Percentiles rank a stretch among this genome's conserved stretches.
Evolutionary conservation across 1,140 invertebrate species (phyloP).

Genomic region (Lepidurus couesii): DNA sequence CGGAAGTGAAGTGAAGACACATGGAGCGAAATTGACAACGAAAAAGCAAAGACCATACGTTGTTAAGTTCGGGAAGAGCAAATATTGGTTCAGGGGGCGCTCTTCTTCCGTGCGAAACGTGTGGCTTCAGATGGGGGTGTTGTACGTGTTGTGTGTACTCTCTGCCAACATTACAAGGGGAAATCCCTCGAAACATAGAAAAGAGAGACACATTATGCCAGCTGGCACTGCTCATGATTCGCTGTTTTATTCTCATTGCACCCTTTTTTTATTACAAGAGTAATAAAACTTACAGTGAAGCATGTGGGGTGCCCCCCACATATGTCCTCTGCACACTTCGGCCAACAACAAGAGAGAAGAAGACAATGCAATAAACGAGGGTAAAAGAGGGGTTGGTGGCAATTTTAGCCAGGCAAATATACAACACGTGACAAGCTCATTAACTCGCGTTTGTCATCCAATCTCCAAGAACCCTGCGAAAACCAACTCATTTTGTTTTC

Average conservation of each 20-base stretch:
- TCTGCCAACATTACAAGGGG: neutral
- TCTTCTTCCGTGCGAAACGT: neutral
- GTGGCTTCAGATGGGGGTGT: neutral
- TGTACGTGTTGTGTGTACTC: slow-evolving; percentile 1
- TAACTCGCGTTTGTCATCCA: slow-evolving; percentile 3
- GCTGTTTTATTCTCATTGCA: neutral
- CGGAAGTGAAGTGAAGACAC: too few relatives aligned
- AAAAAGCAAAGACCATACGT: too few relatives aligned
- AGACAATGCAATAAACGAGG: slow-evolving; percentile 9
- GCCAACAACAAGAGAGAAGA: neutral
- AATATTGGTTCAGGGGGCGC: neutral
- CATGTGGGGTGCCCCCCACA: neutral
- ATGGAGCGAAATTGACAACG: too few relatives aligned
- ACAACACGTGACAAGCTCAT: neutral
- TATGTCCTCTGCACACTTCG: neutral
- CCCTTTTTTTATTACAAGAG: slow-evolving; percentile 16
- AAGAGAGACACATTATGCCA: neutral
- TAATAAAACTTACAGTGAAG: neutral
- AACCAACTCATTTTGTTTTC: neutral
- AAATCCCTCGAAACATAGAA: neutral
- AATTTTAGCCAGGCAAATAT: neutral
- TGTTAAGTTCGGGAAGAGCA: neutral
- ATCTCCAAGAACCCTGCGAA: neutral
- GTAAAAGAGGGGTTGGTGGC: slow-evolving; percentile 6
- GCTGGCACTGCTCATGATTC: neutral